Evolutionary conservation across 92 coral and sea anemone genomes (phyloP).

Genomic region (Actinostola sp.): DNA sequence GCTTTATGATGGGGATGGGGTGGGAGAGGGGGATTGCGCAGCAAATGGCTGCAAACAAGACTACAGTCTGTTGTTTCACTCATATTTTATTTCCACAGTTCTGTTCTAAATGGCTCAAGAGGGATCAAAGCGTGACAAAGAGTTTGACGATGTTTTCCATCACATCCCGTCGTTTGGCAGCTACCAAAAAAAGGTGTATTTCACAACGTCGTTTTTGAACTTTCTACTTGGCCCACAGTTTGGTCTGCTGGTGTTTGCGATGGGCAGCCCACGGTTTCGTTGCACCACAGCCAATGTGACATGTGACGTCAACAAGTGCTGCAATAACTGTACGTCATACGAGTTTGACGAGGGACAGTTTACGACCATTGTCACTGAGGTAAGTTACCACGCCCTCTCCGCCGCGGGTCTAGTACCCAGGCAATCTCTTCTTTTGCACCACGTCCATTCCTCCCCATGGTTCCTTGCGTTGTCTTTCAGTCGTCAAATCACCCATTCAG

Average conservation of each 20-base stretch:
- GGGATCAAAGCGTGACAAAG: slow-evolving; percentile 5
- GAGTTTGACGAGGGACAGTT: slow-evolving; percentile 44
- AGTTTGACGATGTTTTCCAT: slow-evolving; percentile 46
- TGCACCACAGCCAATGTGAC: slow-evolving; percentile 31
- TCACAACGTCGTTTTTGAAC: slow-evolving; percentile 21
- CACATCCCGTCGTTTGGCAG: slow-evolving; percentile 38
- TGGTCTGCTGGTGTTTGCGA: slow-evolving; percentile 47
- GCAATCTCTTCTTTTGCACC: no score
- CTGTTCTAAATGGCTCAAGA: not conserved
- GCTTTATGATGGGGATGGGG: no score
- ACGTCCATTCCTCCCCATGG: no score
- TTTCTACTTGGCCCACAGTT: slow-evolving; percentile 29
- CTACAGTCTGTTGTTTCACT: not conserved
- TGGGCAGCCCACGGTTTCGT: slow-evolving; percentile 38
- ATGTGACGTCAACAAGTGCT: slow-evolving; percentile 38
- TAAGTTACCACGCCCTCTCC: slow-evolving; percentile 3
- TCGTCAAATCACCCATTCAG: no score
- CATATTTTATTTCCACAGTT: not conserved
- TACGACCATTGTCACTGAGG: slow-evolving; percentile 47
- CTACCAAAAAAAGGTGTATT: slow-evolving; percentile 30
- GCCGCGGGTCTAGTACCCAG: no score
- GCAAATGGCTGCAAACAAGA: no score
- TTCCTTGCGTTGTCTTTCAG: no score
- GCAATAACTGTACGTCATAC: slow-evolving; percentile 37
- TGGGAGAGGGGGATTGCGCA: no score